Evolutionary conservation across 2,888 invertebrate species (phyloP).

Genomic region (Athalia rosae): DNA sequence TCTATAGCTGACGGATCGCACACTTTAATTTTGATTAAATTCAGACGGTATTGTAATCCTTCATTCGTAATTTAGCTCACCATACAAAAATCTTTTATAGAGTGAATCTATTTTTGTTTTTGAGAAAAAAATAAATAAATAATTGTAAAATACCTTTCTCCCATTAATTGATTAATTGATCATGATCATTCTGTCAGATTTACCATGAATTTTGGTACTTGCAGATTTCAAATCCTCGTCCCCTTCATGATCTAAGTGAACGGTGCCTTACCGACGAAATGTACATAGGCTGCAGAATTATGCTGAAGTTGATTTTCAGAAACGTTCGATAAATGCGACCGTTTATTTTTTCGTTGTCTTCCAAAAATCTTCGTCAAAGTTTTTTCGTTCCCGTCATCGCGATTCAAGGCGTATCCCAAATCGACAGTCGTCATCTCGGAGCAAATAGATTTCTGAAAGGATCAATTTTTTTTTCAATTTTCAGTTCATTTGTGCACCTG

Average conservation of each 20-base stretch:
- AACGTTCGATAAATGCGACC: slow-evolving; percentile 61
- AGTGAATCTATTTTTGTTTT: too few species aligned
- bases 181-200: too few species aligned
- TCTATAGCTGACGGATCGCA: too few species aligned
- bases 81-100: too few species aligned
- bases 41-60: too few species aligned
- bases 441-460: slow-evolving; percentile 81
- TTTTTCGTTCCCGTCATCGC: slow-evolving; percentile 71
- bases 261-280: slow-evolving; percentile 65
- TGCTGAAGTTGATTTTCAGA: slow-evolving; percentile 59
- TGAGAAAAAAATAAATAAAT: too few species aligned
- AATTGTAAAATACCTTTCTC: too few species aligned
- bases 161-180: too few species aligned
- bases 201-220: too few species aligned
- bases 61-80: too few species aligned
- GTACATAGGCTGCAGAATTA: slow-evolving; percentile 61
- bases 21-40: too few species aligned
- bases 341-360: slow-evolving; percentile 55
- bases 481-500: not conserved
- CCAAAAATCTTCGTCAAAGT: slow-evolving; percentile 56
- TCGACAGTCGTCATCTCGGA: slow-evolving; percentile 83
- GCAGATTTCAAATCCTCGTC: too few species aligned
- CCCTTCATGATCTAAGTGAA: slow-evolving; percentile 53
- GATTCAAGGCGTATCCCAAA: slow-evolving; percentile 81
- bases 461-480: slow-evolving; percentile 37